Conservation (phyloP, 2,797 vertebrate genomes). For the Gadopsis bispinosus region DNA sequence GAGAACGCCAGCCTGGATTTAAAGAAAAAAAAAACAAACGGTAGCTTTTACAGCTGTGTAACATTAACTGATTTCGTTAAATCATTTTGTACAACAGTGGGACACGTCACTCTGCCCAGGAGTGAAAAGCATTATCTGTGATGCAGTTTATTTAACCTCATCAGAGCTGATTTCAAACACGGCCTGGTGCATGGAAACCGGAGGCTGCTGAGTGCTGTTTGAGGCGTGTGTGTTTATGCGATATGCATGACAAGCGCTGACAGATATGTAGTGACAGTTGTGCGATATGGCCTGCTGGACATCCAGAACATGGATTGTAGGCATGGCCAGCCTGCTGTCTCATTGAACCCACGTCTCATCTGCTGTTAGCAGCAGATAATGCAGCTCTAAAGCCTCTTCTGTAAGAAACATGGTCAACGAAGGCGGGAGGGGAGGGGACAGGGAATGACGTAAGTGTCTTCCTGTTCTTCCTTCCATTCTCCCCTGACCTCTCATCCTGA, state of each 20-base stretch:
- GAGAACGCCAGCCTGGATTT: conserved; percentile 10
- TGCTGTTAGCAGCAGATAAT: conserved; percentile 52
- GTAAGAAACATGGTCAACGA: conserved; percentile 62
- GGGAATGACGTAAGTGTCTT: conserved; percentile 64
- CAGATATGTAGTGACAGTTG: conserved; percentile 60
- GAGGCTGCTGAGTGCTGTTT: conserved; percentile 53
- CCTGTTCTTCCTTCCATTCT: conserved; percentile 58
- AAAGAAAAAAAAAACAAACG: not conserved
- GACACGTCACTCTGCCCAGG: not conserved
- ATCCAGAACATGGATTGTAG: conserved; percentile 35
- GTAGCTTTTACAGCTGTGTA: conserved; percentile 42
- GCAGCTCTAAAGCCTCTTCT: conserved; percentile 68
- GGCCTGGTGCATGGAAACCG: conserved; percentile 42
- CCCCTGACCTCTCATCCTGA: conserved; percentile 61
- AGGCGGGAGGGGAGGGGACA: conserved; percentile 33
- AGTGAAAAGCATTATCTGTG: conserved; percentile 12
- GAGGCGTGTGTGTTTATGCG: conserved; percentile 47
- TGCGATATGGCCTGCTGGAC: conserved; percentile 52
- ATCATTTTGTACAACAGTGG: conserved; percentile 41
- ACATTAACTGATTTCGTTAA: conserved; percentile 23
- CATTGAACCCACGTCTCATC: conserved; percentile 39
- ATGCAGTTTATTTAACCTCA: conserved; percentile 50
- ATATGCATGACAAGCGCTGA: conserved; percentile 42
- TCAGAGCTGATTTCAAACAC: conserved; percentile 36
- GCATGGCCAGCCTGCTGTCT: conserved; percentile 21